Base-by-base conservation (phyloP, 2,797 vertebrate species). In the Muscicapa striata region DNA sequence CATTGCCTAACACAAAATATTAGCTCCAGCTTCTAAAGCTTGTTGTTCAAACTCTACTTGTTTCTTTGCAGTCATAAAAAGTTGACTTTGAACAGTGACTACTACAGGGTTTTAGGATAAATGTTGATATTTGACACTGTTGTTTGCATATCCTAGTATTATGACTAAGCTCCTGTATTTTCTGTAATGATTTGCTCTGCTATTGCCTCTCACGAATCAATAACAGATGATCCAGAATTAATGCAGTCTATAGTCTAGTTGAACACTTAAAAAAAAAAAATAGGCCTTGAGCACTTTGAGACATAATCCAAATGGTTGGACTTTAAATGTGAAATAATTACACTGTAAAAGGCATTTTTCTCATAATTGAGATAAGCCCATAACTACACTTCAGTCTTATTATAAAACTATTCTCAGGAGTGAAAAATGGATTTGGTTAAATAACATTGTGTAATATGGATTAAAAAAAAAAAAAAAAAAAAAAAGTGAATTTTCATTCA, bases 271-370 rank as follows among this genome's bases (percentile, higher is more conserved):
- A 92, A 88, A 11, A 74, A 88, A 48, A 87, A 55, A 78, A 88
- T 34, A 34, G 29, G 24, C 88, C 41, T 81, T 69, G 68, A 92
- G 55, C 23, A 45, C 79, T 92, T 95, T 92, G 92, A 76, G 67
- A 93, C 41, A 62, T 64, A 79, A 46, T 77, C 63, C 48, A 95
- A 81, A 51, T 88, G 29, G 40, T 2, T 84, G 45, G 45, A 94
- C 29, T 92, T 90, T 74, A 94, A 93, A 55, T 49, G 43, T 70
- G 55, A 93, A 95, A 93, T 94, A 94, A 96, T 94, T 88, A 91
- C 34, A 61, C 19, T 15, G 24, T 76, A 62, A 94, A 92, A 94
- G 38, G 10, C 80, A 48, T 93, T 94, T 94, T 89, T 74, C 54
- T 89, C 24, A 55, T 91, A 94, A 91, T 59, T 92, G 77, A 90